phyloP scores from a whole-genome alignment of 2,888 invertebrate genomes.

The Drosophila melanosoma region DNA sequence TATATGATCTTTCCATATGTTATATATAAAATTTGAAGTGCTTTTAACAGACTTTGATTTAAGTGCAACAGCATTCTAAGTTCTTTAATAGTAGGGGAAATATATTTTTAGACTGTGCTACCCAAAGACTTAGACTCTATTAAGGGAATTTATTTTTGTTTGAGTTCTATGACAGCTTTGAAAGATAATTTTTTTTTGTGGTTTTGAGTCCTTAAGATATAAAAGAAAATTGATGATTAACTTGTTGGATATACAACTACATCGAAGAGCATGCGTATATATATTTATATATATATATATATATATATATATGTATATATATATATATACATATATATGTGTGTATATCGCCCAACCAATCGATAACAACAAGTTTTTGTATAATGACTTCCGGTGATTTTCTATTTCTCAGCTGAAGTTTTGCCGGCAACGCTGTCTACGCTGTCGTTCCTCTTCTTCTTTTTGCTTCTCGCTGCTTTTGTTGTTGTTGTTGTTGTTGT shows the following conservation, averaged over 20 bases:
- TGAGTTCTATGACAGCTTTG: not conserved
- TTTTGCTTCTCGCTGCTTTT: conserved; percentile 34
- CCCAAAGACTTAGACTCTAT: not conserved
- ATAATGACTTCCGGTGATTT: conserved; percentile 82
- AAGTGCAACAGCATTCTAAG: not conserved
- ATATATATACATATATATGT: conserved; percentile 4
- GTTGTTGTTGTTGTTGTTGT: conserved; percentile 5
- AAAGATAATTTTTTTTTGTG: not conserved
- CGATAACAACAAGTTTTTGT: conserved; percentile 80
- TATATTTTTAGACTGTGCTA: not conserved
- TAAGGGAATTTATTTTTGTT: not conserved
- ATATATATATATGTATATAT: not conserved
- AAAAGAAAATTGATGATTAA: conserved; percentile 5
- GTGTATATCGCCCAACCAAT: conserved; percentile 75
- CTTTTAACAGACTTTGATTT: not conserved
- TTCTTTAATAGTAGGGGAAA: not conserved
- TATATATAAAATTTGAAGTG: not conserved
- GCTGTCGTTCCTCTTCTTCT: conserved; percentile 14
- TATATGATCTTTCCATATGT: not conserved
- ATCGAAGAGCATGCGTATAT: conserved; percentile 23
- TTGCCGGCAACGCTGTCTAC: conserved; percentile 65
- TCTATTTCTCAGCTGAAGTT: conserved; percentile 79
- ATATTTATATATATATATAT: too few relatives aligned
- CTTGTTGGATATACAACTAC: conserved; percentile 38
- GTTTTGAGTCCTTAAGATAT: not conserved